Evolutionary conservation across 2,888 invertebrate genomes (phyloP).

Genomic region (Synanthedon tipuliformis): DNA sequence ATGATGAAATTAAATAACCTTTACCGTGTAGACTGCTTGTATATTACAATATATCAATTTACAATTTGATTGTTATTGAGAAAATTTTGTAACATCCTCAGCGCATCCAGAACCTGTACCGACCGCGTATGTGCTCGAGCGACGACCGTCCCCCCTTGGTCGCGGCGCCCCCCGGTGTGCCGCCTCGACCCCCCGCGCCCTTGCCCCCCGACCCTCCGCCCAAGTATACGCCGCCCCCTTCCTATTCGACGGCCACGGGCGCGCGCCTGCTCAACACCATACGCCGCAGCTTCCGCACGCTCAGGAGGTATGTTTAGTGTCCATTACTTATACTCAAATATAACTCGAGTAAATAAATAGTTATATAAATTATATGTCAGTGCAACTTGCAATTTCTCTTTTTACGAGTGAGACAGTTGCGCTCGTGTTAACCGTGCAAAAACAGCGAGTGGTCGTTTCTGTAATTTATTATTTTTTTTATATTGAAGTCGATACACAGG

Average conservation of each 20-base stretch:
- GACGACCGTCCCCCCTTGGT: conserved; percentile 19
- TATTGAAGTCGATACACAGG: too few relatives aligned
- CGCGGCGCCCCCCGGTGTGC: conserved; percentile 8
- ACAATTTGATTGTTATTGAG: background rate
- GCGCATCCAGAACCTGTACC: conserved; percentile 87
- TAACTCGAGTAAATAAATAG: too few relatives aligned
- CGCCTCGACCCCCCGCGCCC: conserved; percentile 32
- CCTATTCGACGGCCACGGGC: conserved; percentile 92
- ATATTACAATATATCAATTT: background rate
- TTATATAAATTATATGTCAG: too few relatives aligned
- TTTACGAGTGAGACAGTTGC: too few relatives aligned
- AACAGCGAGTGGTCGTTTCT: too few relatives aligned
- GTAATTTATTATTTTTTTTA: too few relatives aligned
- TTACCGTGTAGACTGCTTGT: too few relatives aligned
- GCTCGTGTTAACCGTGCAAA: too few relatives aligned
- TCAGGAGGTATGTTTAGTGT: conserved; percentile 45
- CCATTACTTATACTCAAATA: background rate
- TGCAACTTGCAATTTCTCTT: too few relatives aligned
- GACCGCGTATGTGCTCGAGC: conserved; percentile 73
- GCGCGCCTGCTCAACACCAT: conserved; percentile 84
- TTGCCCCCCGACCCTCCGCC: conserved; percentile 80
- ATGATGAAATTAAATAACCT: background rate
- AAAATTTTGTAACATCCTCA: conserved; percentile 27
- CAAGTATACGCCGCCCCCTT: conserved; percentile 93
- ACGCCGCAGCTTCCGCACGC: conserved; percentile 80